phyloP scores from a whole-genome alignment of 2,888 invertebrate species.

The Andrena bicolor region DNA sequence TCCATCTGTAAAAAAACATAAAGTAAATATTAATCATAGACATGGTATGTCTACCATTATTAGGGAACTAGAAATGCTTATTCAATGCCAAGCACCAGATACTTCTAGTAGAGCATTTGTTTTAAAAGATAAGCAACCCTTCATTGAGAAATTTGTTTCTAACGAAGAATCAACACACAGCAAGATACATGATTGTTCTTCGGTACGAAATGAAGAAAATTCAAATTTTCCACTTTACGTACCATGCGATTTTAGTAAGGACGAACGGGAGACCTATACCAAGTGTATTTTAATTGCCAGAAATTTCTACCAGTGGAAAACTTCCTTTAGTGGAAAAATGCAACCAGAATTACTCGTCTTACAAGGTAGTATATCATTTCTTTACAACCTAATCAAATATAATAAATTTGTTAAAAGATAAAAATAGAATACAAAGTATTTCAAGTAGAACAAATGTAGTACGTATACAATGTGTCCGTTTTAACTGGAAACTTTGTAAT shows the following conservation, averaged over 20 bases:
- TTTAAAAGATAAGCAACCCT: constrained; percentile 82
- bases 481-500: no score
- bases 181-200: neutral
- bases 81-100: constrained; percentile 85
- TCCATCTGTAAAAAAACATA: constrained; percentile 87
- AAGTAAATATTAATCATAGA: constrained; percentile 84
- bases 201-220: constrained; percentile 35
- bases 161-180: neutral
- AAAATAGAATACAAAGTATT: neutral
- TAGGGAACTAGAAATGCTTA: constrained; percentile 86
- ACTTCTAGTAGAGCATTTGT: constrained; percentile 85
- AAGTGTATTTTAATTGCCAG: constrained; percentile 88
- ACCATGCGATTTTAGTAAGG: constrained; percentile 83
- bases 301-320: constrained; percentile 88
- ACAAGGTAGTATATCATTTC: constrained; percentile 79
- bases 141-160: constrained; percentile 63
- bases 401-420: neutral
- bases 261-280: constrained; percentile 81
- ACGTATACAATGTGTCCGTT: no score
- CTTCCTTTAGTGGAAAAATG: constrained; percentile 80
- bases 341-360: constrained; percentile 79
- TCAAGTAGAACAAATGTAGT: no score
- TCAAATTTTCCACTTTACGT: constrained; percentile 76
- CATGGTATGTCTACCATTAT: constrained; percentile 85
- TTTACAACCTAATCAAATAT: neutral